Percentiles rank a stretch among this genome's conserved stretches.
Evolutionary conservation across 2,113 vertebrate species (phyloP).

Genomic region (Neofelis nebulosa): DNA sequence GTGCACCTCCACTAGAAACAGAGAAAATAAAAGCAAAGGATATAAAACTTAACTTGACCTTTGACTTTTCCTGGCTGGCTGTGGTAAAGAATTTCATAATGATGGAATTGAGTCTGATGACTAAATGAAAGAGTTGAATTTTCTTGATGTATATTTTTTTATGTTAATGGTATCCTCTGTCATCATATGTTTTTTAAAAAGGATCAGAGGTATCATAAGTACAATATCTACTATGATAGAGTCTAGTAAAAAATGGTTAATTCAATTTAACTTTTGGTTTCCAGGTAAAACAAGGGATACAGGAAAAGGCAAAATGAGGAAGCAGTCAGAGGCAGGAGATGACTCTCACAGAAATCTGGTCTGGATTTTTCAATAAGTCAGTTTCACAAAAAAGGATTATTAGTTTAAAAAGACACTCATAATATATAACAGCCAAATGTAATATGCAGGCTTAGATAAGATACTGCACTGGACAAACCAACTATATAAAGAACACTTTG

Average conservation of each 20-base stretch:
- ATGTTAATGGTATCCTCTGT: neutral
- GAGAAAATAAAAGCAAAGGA: neutral
- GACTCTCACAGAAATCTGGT: neutral
- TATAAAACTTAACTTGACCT: neutral
- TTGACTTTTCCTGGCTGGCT: neutral
- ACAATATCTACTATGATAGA: neutral
- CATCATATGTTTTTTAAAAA: neutral
- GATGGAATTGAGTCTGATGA: neutral
- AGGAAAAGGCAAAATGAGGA: neutral
- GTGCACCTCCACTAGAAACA: neutral
- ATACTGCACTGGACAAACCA: neutral
- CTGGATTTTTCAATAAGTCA: neutral
- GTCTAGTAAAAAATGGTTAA: neutral
- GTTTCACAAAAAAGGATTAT: neutral
- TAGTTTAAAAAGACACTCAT: neutral
- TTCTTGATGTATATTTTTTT: neutral
- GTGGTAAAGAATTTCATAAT: neutral
- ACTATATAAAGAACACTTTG: neutral
- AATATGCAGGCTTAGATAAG: neutral
- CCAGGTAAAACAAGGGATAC: neutral
- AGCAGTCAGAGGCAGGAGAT: neutral
- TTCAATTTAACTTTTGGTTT: neutral
- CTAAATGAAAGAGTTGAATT: neutral
- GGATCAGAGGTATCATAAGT: neutral
- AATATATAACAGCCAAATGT: neutral